These are phyloP conservation scores for Sternotherus odoratus DNA, from an alignment of 2,797 vertebrate genomes.

Conservation along the genomic window DNA sequence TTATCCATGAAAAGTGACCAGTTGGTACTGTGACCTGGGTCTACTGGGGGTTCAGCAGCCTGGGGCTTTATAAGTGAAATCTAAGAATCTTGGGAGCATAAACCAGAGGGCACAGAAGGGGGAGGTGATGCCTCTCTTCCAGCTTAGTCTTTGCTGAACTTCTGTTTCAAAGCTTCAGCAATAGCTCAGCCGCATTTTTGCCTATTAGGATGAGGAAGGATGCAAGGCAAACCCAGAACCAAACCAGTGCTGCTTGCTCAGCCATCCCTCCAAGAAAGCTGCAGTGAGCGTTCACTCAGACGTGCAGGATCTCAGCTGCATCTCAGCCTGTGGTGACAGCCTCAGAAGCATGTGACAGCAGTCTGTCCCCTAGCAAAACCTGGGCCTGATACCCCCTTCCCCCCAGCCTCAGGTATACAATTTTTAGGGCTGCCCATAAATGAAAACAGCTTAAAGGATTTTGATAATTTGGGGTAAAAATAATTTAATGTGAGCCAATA, in stretches of 20 bases:
- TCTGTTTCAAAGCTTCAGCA: not conserved
- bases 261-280: not conserved
- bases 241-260: not conserved
- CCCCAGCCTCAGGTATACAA: not conserved
- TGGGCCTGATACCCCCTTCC: not conserved
- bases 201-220: not conserved
- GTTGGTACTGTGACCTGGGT: slow-evolving; percentile 20
- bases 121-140: not conserved
- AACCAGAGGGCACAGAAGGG: not conserved
- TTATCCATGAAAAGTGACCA: slow-evolving; percentile 28
- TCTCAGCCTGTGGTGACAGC: not conserved
- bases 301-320: not conserved
- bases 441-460: not conserved
- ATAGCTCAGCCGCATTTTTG: not conserved
- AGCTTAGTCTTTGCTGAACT: not conserved
- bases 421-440: not conserved
- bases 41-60: not conserved
- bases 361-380: not conserved
- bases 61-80: not conserved
- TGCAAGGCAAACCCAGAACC: not conserved
- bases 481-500: not conserved
- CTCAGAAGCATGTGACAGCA: not conserved
- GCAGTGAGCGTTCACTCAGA: not conserved
- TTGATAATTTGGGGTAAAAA: not conserved
- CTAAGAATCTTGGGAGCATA: not conserved